Conservation (phyloP, 2,797 vertebrate species). For the Oreochromis grahami region DNA sequence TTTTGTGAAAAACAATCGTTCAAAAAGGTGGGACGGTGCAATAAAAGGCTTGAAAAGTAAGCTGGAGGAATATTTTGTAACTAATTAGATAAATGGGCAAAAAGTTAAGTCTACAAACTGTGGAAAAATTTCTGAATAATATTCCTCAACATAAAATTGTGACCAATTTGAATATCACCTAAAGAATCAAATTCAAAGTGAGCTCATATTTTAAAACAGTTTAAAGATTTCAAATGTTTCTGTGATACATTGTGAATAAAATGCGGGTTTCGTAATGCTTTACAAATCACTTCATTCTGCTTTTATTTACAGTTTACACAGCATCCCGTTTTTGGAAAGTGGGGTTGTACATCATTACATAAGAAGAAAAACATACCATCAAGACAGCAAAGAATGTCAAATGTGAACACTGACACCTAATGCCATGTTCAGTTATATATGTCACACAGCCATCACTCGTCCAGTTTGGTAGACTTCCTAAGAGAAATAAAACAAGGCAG, state of each 20-base stretch:
- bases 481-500: background rate
- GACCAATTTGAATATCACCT: background rate
- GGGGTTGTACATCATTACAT: background rate
- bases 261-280: background rate
- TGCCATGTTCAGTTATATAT: rapidly evolving
- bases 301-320: background rate
- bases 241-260: background rate
- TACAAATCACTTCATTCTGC: background rate
- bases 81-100: background rate
- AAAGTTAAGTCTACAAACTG: background rate
- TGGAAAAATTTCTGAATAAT: rapidly evolving
- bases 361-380: conserved; percentile 42
- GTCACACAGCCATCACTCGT: conserved; percentile 58
- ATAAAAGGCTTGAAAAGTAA: too few relatives aligned
- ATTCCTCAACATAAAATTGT: background rate
- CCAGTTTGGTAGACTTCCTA: conserved; percentile 63
- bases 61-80: too few relatives aligned
- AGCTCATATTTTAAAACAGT: background rate
- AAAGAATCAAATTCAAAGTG: background rate
- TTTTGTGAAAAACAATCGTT: too few relatives aligned
- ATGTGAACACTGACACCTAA: conserved; percentile 64
- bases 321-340: background rate
- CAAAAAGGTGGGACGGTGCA: too few relatives aligned
- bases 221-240: background rate
- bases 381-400: conserved; percentile 76